Conservation (phyloP, 2,888 invertebrate genomes). For the Nephrocerus scutellatus region DNA sequence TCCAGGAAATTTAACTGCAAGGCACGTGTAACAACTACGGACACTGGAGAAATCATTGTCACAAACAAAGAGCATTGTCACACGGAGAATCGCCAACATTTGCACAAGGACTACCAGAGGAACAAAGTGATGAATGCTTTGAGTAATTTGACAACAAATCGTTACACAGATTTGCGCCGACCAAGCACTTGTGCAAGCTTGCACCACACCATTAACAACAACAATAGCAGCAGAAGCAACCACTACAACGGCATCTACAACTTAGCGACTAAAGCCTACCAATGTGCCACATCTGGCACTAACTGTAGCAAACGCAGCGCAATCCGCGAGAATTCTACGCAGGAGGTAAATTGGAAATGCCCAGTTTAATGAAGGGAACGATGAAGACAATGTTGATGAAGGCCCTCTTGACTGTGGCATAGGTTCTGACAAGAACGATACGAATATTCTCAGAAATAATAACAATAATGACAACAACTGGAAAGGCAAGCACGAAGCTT, state of each 20-base stretch:
- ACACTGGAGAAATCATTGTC: constrained; percentile 43
- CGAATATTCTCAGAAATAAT: too few species aligned
- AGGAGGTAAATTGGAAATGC: constrained; percentile 2
- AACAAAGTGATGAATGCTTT: constrained; percentile 46
- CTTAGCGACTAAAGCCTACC: constrained; percentile 13
- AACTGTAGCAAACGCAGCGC: constrained; percentile 10
- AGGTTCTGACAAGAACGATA: constrained; percentile 26
- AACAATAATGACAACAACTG: constrained; percentile 20
- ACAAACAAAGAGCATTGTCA: constrained; percentile 50
- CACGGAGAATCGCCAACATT: constrained; percentile 47
- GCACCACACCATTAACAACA: constrained; percentile 20
- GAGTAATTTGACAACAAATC: constrained; percentile 39
- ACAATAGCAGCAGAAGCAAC: constrained; percentile 24
- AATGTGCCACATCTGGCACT: constrained; percentile 6
- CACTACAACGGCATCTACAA: constrained; percentile 21
- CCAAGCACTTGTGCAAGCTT: constrained; percentile 17
- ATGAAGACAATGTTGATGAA: too few species aligned
- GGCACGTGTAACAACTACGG: constrained; percentile 47
- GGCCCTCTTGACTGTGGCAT: constrained; percentile 37
- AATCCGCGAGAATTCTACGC: constrained; percentile 13
- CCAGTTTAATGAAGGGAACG: constrained; percentile 11
- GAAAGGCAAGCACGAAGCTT: constrained; percentile 24
- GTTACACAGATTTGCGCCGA: constrained; percentile 35
- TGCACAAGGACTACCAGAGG: constrained; percentile 47
- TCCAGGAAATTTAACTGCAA: constrained; percentile 49